Evolutionary conservation across 2,113 vertebrate genomes (phyloP).

Genomic region (Microcebus murinus): DNA sequence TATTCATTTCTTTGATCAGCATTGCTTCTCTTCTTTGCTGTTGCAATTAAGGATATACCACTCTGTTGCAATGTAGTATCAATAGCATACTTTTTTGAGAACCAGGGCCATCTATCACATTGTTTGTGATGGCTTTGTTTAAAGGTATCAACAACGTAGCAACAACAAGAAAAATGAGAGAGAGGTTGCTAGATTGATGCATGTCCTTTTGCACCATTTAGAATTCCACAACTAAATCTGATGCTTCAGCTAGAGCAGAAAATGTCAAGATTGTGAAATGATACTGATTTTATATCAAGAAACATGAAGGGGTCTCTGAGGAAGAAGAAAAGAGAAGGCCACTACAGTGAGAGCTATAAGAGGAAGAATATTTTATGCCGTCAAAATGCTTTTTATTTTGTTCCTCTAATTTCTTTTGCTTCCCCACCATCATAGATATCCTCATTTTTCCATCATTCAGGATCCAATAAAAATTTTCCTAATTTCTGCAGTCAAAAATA

Average conservation of each 20-base stretch:
- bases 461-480: background rate
- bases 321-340: background rate
- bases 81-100: background rate
- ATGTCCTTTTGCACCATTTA: background rate
- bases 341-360: background rate
- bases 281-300: background rate
- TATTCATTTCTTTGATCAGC: background rate
- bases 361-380: background rate
- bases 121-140: background rate
- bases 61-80: background rate
- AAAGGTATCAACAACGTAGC: background rate
- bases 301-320: background rate
- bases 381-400: background rate
- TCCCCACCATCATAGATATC: background rate
- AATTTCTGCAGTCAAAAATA: conserved; percentile 4
- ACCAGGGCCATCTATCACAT: background rate
- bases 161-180: background rate
- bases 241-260: background rate
- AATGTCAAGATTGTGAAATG: background rate
- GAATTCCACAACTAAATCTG: background rate
- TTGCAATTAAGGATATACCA: background rate
- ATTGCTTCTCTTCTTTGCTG: background rate
- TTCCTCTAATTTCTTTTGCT: background rate
- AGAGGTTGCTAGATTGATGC: background rate
- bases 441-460: background rate